A percentile compares a stretch with the other conserved stretches of the same genome.
These are phyloP conservation scores for Cyrtodaria siliqua DNA, from an alignment of 2,888 invertebrate species.

Conservation along the genomic window DNA sequence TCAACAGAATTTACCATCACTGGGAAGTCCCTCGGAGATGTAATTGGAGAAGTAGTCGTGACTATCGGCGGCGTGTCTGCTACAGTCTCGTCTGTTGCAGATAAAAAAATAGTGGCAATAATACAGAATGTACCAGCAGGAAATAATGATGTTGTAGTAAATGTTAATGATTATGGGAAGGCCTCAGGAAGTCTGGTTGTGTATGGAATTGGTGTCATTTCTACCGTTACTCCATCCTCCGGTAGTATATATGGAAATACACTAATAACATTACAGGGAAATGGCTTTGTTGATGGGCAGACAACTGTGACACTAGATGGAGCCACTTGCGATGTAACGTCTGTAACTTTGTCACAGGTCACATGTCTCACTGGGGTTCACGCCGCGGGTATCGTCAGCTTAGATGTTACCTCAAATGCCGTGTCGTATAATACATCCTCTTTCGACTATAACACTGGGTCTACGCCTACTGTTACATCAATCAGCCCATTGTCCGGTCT, in stretches of 20 bases:
- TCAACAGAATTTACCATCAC: slow-evolving; percentile 61
- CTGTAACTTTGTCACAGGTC: slow-evolving; percentile 61
- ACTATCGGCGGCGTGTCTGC: slow-evolving; percentile 73
- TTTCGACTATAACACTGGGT: slow-evolving; percentile 57
- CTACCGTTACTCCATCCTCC: slow-evolving; percentile 55
- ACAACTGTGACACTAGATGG: slow-evolving; percentile 68
- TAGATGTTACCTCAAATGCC: slow-evolving; percentile 68
- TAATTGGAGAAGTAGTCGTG: slow-evolving; percentile 58
- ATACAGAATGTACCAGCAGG: slow-evolving; percentile 71
- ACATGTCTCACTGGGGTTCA: slow-evolving; percentile 66
- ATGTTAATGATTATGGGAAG: slow-evolving; percentile 58
- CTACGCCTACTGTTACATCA: slow-evolving; percentile 66
- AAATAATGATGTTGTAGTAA: slow-evolving; percentile 61
- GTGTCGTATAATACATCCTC: slow-evolving; percentile 55
- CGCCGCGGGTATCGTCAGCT: slow-evolving; percentile 55
- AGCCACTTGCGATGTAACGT: slow-evolving; percentile 58
- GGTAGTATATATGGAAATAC: slow-evolving; percentile 74
- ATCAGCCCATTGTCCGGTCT: slow-evolving; percentile 65
- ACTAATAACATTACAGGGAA: slow-evolving; percentile 60
- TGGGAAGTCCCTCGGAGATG: slow-evolving; percentile 63
- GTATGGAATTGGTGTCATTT: slow-evolving; percentile 51
- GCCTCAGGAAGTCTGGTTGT: slow-evolving; percentile 55
- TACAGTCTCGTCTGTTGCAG: slow-evolving; percentile 50
- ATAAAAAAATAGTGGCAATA: slow-evolving; percentile 65
- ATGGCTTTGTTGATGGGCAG: slow-evolving; percentile 69